Evolutionary conservation across 2,888 invertebrate species (phyloP), one percentile per base, ranked within the genome.

Genomic region (Amiota minor): DNA sequence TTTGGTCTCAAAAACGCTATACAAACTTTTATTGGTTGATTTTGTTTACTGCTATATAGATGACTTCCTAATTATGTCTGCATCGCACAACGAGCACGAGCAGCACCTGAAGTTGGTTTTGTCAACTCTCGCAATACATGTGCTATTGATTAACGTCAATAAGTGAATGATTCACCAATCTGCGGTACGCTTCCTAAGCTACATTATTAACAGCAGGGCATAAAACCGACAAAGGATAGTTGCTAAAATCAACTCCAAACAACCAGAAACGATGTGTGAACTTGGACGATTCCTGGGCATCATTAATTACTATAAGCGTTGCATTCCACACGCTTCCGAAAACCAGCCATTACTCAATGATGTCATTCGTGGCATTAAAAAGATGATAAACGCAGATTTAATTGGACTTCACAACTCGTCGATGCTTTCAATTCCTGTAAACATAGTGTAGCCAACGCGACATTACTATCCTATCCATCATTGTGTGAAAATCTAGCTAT

Each of bases 1-100:
- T 67, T 67, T 49, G 6, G 67, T n/a, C 18, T 67, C 12, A 16
- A 49, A 46, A 67, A 67, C 49, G 67, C 67, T 1, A 49, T 18
- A 69, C 53, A 49, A 69, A 10, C 23, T 69, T 11, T 45, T 53
- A 4, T n/a, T n/a, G n/a, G n/a, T n/a, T n/a, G n/a, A n/a, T n/a
- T n/a, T n/a, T n/a, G n/a, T n/a, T n/a, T n/a, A n/a, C n/a, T n/a
- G n/a, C n/a, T n/a, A n/a, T n/a, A n/a, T n/a, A 20, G 69, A 11
- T 50, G 69, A 1, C 1, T 69, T 20, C 35, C 46, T 55, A 1
- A 45, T 69, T 23, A 50, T 50, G n/a, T 69, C 69, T 4, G 20
- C 23, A 1, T 49, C 6, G 12, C 9, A 11, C 14, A 50, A 69
- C 12, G 69, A 69, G 53, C 69, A 69, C 35, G 69, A 53, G 35